These are phyloP conservation scores for Montipora capitata DNA, from an alignment of 92 coral and sea anemone species.

Conservation along the genomic window DNA sequence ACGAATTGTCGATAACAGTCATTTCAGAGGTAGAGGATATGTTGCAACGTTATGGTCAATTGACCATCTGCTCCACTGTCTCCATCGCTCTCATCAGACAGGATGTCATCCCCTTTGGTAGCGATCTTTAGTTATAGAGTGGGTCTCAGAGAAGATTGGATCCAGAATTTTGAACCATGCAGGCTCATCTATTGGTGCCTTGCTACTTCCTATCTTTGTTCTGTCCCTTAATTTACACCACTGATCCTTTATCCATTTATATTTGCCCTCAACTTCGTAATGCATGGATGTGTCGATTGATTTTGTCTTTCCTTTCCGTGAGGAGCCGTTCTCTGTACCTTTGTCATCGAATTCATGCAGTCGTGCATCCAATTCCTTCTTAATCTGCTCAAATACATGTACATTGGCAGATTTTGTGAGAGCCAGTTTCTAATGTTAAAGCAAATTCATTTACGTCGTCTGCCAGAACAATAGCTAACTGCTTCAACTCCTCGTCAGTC, in stretches of 20 bases:
- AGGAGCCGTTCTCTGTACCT: background rate
- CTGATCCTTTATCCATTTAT: conserved; percentile 61
- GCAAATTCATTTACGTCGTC: conserved; percentile 54
- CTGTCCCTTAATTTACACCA: conserved; percentile 58
- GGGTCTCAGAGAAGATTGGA: conserved; percentile 37
- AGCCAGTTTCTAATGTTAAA: conserved; percentile 50
- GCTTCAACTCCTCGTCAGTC: conserved; percentile 33
- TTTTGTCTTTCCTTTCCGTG: conserved; percentile 9
- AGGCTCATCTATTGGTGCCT: conserved; percentile 64
- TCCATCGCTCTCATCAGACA: background rate
- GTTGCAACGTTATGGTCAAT: no score
- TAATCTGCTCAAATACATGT: conserved; percentile 53
- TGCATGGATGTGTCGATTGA: conserved; percentile 36
- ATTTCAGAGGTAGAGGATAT: no score
- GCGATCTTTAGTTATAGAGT: conserved; percentile 50
- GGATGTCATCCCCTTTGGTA: conserved; percentile 60
- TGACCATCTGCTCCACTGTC: conserved; percentile 8
- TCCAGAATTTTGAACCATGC: conserved; percentile 70
- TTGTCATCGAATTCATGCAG: background rate
- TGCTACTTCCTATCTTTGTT: conserved; percentile 61
- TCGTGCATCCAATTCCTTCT: conserved; percentile 50
- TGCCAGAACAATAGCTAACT: background rate
- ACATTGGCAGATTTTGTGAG: conserved; percentile 69
- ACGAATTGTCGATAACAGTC: no score
- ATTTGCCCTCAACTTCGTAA: conserved; percentile 44